Evolutionary conservation across 2,797 vertebrate species (phyloP).

Genomic region (Xenopus petersii): DNA sequence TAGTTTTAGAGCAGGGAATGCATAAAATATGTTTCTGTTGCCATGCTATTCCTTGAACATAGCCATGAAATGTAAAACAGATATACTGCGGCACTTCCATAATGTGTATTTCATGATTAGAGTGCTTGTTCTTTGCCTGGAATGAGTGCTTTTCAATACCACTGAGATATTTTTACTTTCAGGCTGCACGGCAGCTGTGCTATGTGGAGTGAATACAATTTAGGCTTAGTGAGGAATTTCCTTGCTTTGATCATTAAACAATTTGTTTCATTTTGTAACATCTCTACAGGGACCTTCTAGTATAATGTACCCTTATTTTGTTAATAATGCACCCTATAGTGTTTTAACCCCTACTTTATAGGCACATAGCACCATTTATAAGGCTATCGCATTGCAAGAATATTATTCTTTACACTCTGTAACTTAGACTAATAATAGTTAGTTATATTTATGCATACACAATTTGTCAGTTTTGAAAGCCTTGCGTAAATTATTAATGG

Average conservation of each 20-base stretch:
- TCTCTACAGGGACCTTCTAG: no score
- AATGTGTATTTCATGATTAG: slow-evolving; percentile 44
- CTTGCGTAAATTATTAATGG: no score
- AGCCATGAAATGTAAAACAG: slow-evolving; percentile 34
- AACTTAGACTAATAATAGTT: no score
- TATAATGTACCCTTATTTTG: no score
- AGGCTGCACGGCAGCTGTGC: slow-evolving; percentile 8
- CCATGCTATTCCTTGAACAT: slow-evolving; percentile 15
- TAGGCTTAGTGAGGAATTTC: slow-evolving; percentile 12
- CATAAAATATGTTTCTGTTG: slow-evolving; percentile 19
- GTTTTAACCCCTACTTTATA: no score
- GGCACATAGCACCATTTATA: no score
- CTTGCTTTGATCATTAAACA: slow-evolving; percentile 19
- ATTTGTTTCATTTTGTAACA: slow-evolving; percentile 15
- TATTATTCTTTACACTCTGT: no score
- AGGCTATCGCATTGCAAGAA: no score
- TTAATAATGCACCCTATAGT: no score
- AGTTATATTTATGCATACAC: no score
- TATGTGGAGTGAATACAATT: slow-evolving; percentile 28
- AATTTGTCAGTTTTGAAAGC: no score
- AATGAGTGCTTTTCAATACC: slow-evolving; percentile 37
- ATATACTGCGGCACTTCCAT: slow-evolving; percentile 33
- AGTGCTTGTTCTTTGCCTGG: slow-evolving; percentile 25
- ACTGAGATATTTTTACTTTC: slow-evolving; percentile 33
- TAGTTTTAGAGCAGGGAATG: slow-evolving; percentile 8